Base-by-base conservation (phyloP, 2,113 vertebrate species). In the Artemisiospiza belli region DNA sequence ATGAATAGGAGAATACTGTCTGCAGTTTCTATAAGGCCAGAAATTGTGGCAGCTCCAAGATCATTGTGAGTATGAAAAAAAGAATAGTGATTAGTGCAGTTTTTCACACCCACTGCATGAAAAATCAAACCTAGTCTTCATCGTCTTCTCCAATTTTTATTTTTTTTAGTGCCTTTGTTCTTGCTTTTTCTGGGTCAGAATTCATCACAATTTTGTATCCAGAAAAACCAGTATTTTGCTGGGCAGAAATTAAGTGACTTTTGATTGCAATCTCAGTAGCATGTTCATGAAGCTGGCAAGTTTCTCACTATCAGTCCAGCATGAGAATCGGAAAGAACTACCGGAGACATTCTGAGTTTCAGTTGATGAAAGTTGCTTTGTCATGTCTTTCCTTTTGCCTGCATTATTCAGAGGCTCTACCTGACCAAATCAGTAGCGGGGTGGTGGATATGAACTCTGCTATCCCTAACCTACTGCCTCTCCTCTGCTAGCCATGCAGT, bases 161-260 rank as follows among this genome's bases (percentile, higher is more conserved):
- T 16, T 16, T 35, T 57, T 76, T 61, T n/a, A 28, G 27, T 39
- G 21, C 2, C 3, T 18, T 4, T 12, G 0, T 22, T 0, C 13
- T 72, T 68, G 6, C 6, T 49, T 77, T 86, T 61, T 52, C 49
- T 55, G 21, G 35, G 8, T 76, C 39, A 68, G 33, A 80, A 76
- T 57, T 80, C 10, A 61, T 54, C 46, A 52, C 5, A 37, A 4
- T 47, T 77, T 2, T 66, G 8, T 81, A 63, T 49, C 43, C 22
- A 74, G n/a, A 19, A 69, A 91, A 83, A 58, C 4, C 8, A 77
- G 1, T 22, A 35, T 59, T 73, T 61, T 51, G 2, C 13, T 64
- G 17, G 20, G 15, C 15, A 89, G 30, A 73, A 83, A 61, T 47
- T 28, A 52, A 77, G 22, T 4, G 8, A 57, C 5, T 41, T 76